A percentile compares a stretch with the other conserved stretches of the same genome.
Conservation (phyloP, 2,888 invertebrate genomes). For the Scrobipalpa costella region DNA sequence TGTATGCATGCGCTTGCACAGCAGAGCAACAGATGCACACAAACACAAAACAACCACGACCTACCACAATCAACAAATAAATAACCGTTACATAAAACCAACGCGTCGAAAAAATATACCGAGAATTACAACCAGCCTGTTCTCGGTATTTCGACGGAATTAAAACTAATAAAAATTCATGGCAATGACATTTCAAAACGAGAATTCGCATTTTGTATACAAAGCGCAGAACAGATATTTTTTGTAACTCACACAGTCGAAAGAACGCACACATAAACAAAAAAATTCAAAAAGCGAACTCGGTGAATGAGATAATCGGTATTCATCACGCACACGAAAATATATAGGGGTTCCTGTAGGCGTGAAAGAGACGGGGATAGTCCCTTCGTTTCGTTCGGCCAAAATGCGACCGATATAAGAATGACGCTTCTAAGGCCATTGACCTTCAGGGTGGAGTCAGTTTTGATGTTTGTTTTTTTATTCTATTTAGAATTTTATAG, state of each 20-base stretch:
- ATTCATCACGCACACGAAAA: constrained; percentile 76
- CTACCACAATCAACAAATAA: constrained; percentile 63
- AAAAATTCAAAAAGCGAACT: constrained; percentile 69
- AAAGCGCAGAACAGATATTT: constrained; percentile 64
- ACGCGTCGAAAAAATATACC: constrained; percentile 39
- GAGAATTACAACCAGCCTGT: constrained; percentile 39
- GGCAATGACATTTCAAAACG: constrained; percentile 57
- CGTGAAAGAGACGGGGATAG: constrained; percentile 57
- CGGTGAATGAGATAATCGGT: constrained; percentile 72
- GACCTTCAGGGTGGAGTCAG: constrained; percentile 63
- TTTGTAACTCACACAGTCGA: constrained; percentile 65
- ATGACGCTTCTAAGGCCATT: constrained; percentile 75
- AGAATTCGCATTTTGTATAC: constrained; percentile 52
- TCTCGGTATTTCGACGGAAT: constrained; percentile 41
- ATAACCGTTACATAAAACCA: constrained; percentile 49
- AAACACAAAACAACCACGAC: constrained; percentile 52
- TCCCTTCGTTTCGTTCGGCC: constrained; percentile 67
- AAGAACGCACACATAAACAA: constrained; percentile 53
- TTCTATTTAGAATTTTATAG: constrained; percentile 35
- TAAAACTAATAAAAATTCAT: constrained; percentile 62
- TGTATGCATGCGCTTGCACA: constrained; percentile 42
- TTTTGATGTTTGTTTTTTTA: constrained; percentile 46
- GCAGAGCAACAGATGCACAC: constrained; percentile 36
- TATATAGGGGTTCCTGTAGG: constrained; percentile 55
- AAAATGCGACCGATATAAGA: constrained; percentile 79